Percentiles rank a stretch among this genome's conserved stretches.
Evolutionary conservation across 2,797 vertebrate genomes (phyloP).

Genomic region (Thamnophis elegans): DNA sequence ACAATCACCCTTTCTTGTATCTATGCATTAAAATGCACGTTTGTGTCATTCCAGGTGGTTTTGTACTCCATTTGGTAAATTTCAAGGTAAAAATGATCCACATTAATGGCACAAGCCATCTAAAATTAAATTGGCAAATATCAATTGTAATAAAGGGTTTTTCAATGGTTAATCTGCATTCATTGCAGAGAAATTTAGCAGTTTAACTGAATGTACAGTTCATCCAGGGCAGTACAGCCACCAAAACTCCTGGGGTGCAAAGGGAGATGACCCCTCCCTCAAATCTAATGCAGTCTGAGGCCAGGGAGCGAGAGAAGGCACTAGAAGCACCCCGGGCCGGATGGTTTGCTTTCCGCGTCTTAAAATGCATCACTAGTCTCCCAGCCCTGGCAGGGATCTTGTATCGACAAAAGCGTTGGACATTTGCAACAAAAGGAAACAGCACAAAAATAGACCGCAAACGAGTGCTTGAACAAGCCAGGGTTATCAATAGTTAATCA

Average conservation of each 20-base stretch:
- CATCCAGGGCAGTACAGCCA: neutral
- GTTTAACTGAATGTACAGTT: neutral
- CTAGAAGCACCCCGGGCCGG: neutral
- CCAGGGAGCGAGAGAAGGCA: neutral
- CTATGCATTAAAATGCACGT: neutral
- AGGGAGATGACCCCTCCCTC: neutral
- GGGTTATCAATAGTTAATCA: slow-evolving; percentile 40
- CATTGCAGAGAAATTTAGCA: no score
- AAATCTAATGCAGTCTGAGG: neutral
- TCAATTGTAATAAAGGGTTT: neutral
- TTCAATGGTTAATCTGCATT: neutral
- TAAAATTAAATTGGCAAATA: neutral
- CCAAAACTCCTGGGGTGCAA: neutral
- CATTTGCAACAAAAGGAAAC: accelerated
- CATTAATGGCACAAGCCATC: neutral
- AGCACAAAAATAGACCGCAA: neutral
- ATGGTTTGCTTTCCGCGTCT: neutral
- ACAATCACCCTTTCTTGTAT: neutral
- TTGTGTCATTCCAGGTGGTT: neutral
- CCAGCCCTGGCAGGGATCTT: accelerated
- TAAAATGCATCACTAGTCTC: neutral
- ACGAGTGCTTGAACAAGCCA: neutral
- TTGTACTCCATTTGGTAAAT: neutral
- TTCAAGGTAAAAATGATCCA: neutral
- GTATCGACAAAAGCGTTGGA: accelerated